Percentiles rank a stretch among this genome's conserved stretches.
phyloP scores from a whole-genome alignment of 2,113 vertebrate species.

The Oenanthe oenanthe region DNA sequence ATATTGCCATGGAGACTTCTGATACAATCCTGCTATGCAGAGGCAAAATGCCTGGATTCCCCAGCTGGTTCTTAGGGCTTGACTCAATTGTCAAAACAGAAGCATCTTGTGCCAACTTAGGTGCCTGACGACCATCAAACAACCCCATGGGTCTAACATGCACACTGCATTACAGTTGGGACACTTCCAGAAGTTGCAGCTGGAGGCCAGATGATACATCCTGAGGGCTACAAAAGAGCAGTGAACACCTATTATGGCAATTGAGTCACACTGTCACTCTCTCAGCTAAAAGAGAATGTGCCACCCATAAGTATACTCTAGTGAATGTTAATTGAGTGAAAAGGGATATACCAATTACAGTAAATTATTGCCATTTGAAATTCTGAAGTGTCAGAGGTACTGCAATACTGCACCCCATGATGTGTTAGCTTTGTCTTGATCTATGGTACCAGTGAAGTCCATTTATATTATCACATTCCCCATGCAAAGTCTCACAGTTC shows the following conservation, averaged over 20 bases:
- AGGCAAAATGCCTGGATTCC: neutral
- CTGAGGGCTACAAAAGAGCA: neutral
- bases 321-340: neutral
- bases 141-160: neutral
- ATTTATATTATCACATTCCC: neutral
- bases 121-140: neutral
- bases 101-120: neutral
- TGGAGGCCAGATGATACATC: neutral
- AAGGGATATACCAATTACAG: neutral
- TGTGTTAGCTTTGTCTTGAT: neutral
- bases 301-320: neutral
- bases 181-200: neutral
- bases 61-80: neutral
- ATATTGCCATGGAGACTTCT: neutral
- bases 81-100: neutral
- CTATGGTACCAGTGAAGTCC: neutral
- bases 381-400: neutral
- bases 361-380: neutral
- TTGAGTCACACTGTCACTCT: neutral
- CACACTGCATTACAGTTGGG: neutral
- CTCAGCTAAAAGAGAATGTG: neutral
- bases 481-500: neutral
- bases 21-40: neutral
- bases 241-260: neutral
- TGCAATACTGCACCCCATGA: neutral